These are phyloP conservation scores for Acanthosepion pharaonis DNA, from an alignment of 2,888 invertebrate species.

Conservation along the genomic window DNA sequence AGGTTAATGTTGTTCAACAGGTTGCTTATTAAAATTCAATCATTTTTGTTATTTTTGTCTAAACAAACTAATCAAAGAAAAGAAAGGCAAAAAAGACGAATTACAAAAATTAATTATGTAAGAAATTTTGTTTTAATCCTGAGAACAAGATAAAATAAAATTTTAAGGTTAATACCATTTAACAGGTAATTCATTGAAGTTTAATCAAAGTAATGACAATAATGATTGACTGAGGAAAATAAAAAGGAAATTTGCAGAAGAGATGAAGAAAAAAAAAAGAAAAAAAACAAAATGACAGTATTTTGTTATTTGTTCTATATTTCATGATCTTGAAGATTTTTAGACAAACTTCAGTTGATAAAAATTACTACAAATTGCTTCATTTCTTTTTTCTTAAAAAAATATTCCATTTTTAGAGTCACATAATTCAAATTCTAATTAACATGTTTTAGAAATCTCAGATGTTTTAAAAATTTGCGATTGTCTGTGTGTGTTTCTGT, in stretches of 20 bases:
- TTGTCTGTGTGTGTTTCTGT: neutral
- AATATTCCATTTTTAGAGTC: neutral
- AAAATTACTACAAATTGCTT: neutral
- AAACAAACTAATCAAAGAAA: too few species aligned
- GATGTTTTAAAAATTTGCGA: neutral
- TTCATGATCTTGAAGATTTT: neutral
- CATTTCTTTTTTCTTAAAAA: neutral
- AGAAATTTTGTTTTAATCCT: neutral
- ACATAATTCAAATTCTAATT: neutral
- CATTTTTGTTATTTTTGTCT: too few species aligned
- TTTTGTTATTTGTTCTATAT: neutral
- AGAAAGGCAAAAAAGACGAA: too few species aligned
- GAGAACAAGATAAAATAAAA: neutral
- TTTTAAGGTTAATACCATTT: neutral
- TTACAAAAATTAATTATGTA: too few species aligned
- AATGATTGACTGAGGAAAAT: neutral
- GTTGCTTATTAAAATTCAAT: too few species aligned
- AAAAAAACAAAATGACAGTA: neutral
- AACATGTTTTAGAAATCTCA: constrained; percentile 7
- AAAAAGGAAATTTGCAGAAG: neutral
- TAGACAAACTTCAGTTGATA: neutral
- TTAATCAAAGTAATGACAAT: constrained; percentile 1
- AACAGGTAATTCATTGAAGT: neutral
- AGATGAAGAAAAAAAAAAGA: neutral
- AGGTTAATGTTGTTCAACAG: too few species aligned